Evolutionary conservation across 2,113 vertebrate species (phyloP).

Genomic region (Engraulis encrasicolus): DNA sequence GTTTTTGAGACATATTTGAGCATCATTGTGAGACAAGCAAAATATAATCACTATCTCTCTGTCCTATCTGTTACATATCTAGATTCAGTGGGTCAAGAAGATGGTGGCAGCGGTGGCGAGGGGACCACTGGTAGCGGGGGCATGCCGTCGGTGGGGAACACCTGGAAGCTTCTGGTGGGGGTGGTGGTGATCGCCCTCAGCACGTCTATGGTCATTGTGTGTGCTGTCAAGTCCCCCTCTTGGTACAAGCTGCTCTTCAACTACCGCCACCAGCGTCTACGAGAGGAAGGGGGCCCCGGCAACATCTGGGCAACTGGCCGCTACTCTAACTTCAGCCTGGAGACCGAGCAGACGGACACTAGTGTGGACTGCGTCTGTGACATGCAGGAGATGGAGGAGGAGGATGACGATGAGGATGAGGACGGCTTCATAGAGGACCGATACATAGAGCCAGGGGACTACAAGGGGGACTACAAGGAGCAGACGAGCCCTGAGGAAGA

Average conservation of each 20-base stretch:
- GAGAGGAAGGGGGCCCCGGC: slow-evolving; percentile 74
- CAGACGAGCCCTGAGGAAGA: background rate
- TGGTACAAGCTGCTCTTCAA: slow-evolving; percentile 84
- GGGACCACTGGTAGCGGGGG: background rate
- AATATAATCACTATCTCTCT: background rate
- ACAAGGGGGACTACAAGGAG: slow-evolving; percentile 56
- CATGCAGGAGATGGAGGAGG: slow-evolving; percentile 61
- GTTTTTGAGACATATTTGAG: too few species aligned
- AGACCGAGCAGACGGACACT: slow-evolving; percentile 57
- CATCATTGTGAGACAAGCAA: background rate
- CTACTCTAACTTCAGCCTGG: slow-evolving; percentile 48
- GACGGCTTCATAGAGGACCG: slow-evolving; percentile 90
- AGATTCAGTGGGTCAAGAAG: slow-evolving; percentile 47
- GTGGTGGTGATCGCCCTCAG: slow-evolving; percentile 74
- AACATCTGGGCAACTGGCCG: slow-evolving; percentile 66
- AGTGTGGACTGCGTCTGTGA: too few species aligned
- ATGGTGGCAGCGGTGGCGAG: too few species aligned
- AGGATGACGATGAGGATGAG: slow-evolving; percentile 65
- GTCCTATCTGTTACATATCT: too few species aligned
- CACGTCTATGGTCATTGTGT: slow-evolving; percentile 78
- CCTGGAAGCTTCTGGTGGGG: slow-evolving; percentile 83
- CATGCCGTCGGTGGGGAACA: slow-evolving; percentile 68
- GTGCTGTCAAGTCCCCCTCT: slow-evolving; percentile 81
- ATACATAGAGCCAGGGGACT: slow-evolving; percentile 77
- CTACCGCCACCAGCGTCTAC: slow-evolving; percentile 82